Evolutionary conservation across 1,140 invertebrate genomes (phyloP), one percentile per base, ranked within the genome.

Genomic region (Trichonephila clavipes): DNA sequence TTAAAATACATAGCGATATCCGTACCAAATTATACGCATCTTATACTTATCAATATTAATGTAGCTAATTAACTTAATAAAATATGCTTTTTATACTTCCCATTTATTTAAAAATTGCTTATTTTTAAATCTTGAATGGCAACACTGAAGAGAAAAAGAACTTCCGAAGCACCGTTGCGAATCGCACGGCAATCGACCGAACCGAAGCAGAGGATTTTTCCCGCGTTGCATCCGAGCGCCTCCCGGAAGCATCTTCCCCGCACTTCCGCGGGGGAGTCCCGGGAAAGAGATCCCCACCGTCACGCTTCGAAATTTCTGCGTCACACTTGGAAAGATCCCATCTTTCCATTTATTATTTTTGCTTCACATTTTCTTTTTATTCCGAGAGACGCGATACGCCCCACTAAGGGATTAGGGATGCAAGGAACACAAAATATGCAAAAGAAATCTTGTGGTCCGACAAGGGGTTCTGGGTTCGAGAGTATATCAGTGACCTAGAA

Each of bases 221-320:
- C 69, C 69, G 28, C 69, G 40, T 28, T 34, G 2, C 28, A 16
- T 10, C 28, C 69, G 69, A 77, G 69, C 16, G 28, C 69, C 5
- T 24, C 21, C 69, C 69, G 69, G 69, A 77, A 77, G 28, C 28
- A 12, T 77, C 69, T 18, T 34, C 8, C 28, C 69, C 69, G 28
- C 28, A 77, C 28, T 77, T 77, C 69, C 69, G 69, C 28, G 69
- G 24, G 69, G 69, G 16, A 5, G 28, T 28, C 16, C 14, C 69
- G 24, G 69, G 24, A 28, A 16, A 69, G 24, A 4, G 18, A 28
- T 34, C 69, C 69, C 14, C 24, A 16, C 14, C 69, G 69, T 77
- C 69, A 77, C 5, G 69, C 69, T 77, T 77, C 69, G 24, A 34
- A 77, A 72, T 72, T 66, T 66, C 24, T 40, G 28, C 69, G 69